Percentiles rank a stretch among this genome's conserved stretches.
Conservation (phyloP, 2,888 invertebrate genomes). For the Pristionchus arcanus region DNA sequence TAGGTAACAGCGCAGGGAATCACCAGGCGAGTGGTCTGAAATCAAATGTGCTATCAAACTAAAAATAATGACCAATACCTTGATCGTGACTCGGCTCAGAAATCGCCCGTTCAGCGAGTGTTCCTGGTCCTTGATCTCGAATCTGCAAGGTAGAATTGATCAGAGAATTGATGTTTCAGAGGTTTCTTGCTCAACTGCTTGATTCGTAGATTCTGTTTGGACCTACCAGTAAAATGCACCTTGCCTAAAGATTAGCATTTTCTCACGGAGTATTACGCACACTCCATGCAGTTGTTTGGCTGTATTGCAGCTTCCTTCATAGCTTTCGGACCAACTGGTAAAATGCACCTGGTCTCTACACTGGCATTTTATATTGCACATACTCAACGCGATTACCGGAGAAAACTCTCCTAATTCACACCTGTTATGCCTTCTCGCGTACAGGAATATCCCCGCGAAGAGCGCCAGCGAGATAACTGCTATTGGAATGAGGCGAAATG, state of each 20-base stretch:
- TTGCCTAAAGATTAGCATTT: too few species aligned
- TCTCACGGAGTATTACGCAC: too few species aligned
- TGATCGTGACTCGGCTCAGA: background rate
- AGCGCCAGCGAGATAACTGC: background rate
- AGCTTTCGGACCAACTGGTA: too few species aligned
- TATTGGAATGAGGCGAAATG: conserved; percentile 14
- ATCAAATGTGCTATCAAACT: background rate
- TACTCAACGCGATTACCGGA: too few species aligned
- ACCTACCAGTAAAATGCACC: too few species aligned
- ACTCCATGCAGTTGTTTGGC: too few species aligned
- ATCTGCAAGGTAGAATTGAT: background rate
- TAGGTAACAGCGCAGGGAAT: conserved; percentile 19
- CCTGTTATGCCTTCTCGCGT: background rate
- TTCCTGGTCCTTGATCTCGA: background rate
- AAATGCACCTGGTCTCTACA: too few species aligned
- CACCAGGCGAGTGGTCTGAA: conserved; percentile 5
- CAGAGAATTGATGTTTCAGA: too few species aligned
- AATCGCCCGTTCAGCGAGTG: conserved; percentile 13
- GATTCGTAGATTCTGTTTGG: too few species aligned
- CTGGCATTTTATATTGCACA: too few species aligned
- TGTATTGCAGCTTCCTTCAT: too few species aligned
- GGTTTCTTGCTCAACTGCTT: too few species aligned
- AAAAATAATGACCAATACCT: background rate
- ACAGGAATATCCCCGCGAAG: background rate
- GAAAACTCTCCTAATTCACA: background rate